A percentile compares a stretch with the other conserved stretches of the same genome.
phyloP scores from a whole-genome alignment of 1,140 invertebrate species.

The Pachyrhynchus sulphureomaculatus region DNA sequence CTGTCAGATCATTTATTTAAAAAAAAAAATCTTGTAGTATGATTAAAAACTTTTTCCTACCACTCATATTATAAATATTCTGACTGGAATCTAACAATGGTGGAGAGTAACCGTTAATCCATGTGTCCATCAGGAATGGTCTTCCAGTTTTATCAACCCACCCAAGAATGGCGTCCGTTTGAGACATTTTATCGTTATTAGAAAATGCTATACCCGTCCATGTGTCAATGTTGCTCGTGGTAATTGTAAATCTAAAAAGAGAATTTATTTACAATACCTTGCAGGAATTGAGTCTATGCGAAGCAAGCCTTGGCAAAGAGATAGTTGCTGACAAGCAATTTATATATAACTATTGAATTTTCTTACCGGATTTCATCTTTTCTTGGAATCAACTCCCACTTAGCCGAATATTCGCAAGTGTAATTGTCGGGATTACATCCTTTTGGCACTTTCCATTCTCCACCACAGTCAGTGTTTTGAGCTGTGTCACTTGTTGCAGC shows the following conservation, averaged over 20 bases:
- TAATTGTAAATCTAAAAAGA: constrained; percentile 71
- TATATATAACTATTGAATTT: too few species aligned
- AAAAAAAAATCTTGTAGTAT: too few species aligned
- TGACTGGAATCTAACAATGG: constrained; percentile 76
- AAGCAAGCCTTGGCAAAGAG: too few species aligned
- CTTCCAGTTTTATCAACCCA: constrained; percentile 80
- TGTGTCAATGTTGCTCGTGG: constrained; percentile 73
- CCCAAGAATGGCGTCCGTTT: constrained; percentile 82
- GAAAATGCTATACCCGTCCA: constrained; percentile 97
- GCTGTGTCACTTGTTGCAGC: constrained; percentile 27
- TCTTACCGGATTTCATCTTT: constrained; percentile 68
- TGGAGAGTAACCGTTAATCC: constrained; percentile 76
- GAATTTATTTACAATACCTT: neutral
- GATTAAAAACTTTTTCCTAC: too few species aligned
- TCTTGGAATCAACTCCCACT: constrained; percentile 79
- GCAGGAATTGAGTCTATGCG: too few species aligned
- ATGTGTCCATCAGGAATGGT: constrained; percentile 85
- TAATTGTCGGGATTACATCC: constrained; percentile 67
- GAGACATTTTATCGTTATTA: constrained; percentile 80
- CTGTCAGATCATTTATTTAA: too few species aligned
- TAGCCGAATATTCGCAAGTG: constrained; percentile 80
- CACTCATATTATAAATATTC: constrained; percentile 71
- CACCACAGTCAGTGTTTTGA: constrained; percentile 63
- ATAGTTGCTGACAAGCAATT: too few species aligned
- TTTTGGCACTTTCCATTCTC: constrained; percentile 75